phyloP scores from a whole-genome alignment of 1,140 invertebrate genomes.

The Ostrea denselamellosa region DNA sequence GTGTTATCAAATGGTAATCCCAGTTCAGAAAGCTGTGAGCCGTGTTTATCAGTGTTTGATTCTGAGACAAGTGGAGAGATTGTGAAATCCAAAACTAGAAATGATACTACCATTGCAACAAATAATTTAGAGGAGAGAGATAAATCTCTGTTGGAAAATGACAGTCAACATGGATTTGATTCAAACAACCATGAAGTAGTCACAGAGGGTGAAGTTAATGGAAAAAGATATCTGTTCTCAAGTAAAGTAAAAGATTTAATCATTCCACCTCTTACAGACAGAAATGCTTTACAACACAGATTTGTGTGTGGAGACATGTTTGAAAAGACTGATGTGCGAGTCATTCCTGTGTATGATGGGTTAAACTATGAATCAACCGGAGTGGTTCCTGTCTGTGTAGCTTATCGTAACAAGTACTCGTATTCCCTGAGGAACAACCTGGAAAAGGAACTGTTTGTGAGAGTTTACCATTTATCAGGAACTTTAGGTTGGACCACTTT shows the following conservation, averaged over 20 bases:
- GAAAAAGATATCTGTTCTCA: background rate
- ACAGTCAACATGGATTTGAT: background rate
- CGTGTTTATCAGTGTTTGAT: background rate
- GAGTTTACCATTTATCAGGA: conserved; percentile 8
- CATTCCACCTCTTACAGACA: background rate
- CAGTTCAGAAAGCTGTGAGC: background rate
- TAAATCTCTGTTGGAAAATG: background rate
- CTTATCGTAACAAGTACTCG: background rate
- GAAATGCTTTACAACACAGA: background rate
- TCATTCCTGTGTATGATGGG: background rate
- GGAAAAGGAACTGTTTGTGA: background rate
- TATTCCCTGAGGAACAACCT: conserved; percentile 16
- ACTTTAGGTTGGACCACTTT: conserved; percentile 1
- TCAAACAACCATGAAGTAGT: background rate
- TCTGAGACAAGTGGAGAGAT: background rate
- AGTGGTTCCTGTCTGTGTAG: background rate
- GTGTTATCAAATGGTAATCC: background rate
- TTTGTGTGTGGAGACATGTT: conserved; percentile 17
- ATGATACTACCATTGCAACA: background rate
- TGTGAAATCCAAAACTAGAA: background rate
- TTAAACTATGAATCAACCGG: background rate
- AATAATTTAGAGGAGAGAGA: background rate
- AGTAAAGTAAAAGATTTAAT: background rate
- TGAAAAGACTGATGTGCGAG: background rate
- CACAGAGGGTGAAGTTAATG: background rate